Base-by-base conservation (phyloP, 2,113 vertebrate species). In the Sebastes schlegelii region DNA sequence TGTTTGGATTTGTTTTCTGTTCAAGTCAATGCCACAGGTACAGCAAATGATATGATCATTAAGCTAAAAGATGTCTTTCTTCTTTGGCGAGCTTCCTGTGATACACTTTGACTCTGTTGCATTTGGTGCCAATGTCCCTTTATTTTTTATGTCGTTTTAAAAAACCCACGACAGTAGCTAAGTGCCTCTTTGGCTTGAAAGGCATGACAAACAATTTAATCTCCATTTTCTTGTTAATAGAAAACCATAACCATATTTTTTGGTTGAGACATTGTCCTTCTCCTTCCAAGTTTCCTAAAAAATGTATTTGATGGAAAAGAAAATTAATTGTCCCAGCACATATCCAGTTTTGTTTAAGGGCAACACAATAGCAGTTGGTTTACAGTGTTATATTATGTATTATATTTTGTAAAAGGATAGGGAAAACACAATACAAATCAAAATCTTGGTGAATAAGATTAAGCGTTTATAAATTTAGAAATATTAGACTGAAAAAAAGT, bases 181-280 rank as follows among this genome's bases (percentile, higher is more conserved):
- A 87, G 85, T 87, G 74, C 74, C 74, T 88, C 51, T 66, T 86
- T 90, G 83, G 78, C 85, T 82, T 77, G 62, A 72, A 81, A 79
- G 8, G 14, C 65, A 83, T 12, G 48, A 12, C 48, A 66, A 78
- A 81, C 70, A 46, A 79, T 79, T 76, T 83, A 73, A 74, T 86
- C 64, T 77, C 42, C 60, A 78, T 86, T 82, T 72, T 57, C 23
- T 58, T 75, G 16, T 64, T 80, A 61, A 87, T 79, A 64, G 73
- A 58, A 82, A 77, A 61, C 34, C 46, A 77, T 74, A 66, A 49
- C 40, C 60, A 64, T 66, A 42, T 58, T 48, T 68, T 68, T 78
- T 58, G 19, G 48, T 63, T 61, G 5, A 23, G 45, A 57, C 21
- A 26, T 13, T 5, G 2, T 61, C 48, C n/a, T 40, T 62, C 3